A percentile compares a stretch with the other conserved stretches of the same genome.
Conservation (phyloP, 2,888 invertebrate genomes). For the Pheosia tremula region DNA sequence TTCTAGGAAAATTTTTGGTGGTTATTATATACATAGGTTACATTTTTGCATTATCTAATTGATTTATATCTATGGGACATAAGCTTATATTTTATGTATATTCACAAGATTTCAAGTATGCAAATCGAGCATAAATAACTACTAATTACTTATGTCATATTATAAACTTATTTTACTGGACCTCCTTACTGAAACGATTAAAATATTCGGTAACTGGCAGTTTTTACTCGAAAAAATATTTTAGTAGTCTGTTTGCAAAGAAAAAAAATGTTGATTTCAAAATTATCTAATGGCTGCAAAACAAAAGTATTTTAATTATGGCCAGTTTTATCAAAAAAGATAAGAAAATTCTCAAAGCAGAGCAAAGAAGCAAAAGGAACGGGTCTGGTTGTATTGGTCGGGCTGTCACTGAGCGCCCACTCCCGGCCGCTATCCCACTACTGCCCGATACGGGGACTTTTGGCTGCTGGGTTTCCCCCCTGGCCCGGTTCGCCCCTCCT, state of each 20-base stretch:
- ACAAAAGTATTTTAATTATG: too few species aligned
- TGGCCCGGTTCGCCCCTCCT: constrained; percentile 99
- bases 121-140: too few species aligned
- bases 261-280: background rate
- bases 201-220: background rate
- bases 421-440: constrained; percentile 99
- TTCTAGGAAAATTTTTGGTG: constrained; percentile 54
- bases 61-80: too few species aligned
- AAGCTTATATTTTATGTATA: too few species aligned
- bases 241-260: background rate
- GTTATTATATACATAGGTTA: too few species aligned
- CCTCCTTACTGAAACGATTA: too few species aligned
- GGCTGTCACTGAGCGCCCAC: constrained; percentile 96
- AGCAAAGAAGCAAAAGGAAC: constrained; percentile 65
- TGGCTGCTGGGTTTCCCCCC: constrained; percentile 99
- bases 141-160: background rate
- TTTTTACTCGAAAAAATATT: background rate
- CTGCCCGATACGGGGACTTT: constrained; percentile 99
- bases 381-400: constrained; percentile 84
- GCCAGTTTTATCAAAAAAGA: too few species aligned
- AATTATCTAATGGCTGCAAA: background rate
- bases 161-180: too few species aligned
- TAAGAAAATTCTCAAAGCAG: too few species aligned
- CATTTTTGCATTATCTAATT: too few species aligned
- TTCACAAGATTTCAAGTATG: too few species aligned